phyloP scores from a whole-genome alignment of 2,888 invertebrate genomes.

The Heliconius erato region DNA sequence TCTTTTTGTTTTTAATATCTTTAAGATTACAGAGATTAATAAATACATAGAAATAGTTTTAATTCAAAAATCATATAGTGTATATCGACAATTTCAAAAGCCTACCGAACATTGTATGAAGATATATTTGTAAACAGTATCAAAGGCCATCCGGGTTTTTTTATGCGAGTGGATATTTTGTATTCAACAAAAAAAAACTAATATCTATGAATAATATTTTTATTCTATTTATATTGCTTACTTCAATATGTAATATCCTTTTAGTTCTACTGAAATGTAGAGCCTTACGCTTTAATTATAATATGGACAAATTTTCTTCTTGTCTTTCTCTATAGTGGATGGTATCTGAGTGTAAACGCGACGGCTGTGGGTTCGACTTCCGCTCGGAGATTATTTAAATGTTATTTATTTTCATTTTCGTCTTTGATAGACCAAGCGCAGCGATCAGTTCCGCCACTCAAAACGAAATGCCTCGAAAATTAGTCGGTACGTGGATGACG shows the following conservation, averaged over 20 bases:
- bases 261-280: neutral
- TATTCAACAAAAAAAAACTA: neutral
- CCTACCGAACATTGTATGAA: constrained; percentile 39
- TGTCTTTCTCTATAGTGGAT: too few relatives aligned
- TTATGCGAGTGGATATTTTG: constrained; percentile 3
- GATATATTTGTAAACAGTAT: constrained; percentile 49
- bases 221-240: neutral
- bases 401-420: too few relatives aligned
- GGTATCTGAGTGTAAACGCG: too few relatives aligned
- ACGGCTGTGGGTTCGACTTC: too few relatives aligned
- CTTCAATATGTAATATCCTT: neutral
- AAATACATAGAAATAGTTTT: neutral
- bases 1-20: too few relatives aligned
- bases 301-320: too few relatives aligned
- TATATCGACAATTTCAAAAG: constrained; percentile 29
- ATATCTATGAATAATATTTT: constrained; percentile 15
- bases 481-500: neutral
- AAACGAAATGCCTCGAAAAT: neutral
- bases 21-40: too few relatives aligned
- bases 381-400: too few relatives aligned
- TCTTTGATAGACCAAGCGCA: too few relatives aligned
- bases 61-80: constrained; percentile 26
- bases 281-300: too few relatives aligned
- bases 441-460: neutral
- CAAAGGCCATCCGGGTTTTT: constrained; percentile 39